A percentile compares a stretch with the other conserved stretches of the same genome.
phyloP scores from a whole-genome alignment of 2,113 vertebrate species.

The Pandion haliaetus region DNA sequence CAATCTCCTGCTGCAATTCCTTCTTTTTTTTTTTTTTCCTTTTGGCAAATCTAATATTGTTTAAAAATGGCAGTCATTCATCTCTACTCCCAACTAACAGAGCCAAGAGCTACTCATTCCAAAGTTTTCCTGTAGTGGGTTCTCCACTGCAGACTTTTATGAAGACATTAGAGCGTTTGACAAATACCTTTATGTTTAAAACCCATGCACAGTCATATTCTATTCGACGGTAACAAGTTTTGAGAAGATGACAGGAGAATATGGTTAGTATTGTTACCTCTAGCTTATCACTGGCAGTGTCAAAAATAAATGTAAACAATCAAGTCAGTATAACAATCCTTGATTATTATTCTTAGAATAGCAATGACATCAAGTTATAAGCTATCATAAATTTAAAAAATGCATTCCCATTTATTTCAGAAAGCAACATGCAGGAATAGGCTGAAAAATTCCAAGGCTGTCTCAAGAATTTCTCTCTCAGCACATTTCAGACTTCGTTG shows the following conservation, averaged over 20 bases:
- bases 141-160: background rate
- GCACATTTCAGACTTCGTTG: background rate
- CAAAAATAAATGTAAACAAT: constrained; percentile 36
- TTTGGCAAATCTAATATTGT: background rate
- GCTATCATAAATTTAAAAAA: background rate
- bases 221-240: background rate
- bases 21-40: background rate
- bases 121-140: background rate
- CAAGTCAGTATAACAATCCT: background rate
- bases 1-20: background rate
- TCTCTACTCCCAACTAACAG: background rate
- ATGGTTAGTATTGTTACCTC: background rate
- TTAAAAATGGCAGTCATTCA: background rate
- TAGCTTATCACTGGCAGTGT: background rate
- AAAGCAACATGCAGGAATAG: background rate
- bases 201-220: background rate
- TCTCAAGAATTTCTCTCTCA: background rate
- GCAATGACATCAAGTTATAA: constrained; percentile 7
- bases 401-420: background rate
- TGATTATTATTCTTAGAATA: constrained; percentile 50
- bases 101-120: background rate
- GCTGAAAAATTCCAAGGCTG: background rate
- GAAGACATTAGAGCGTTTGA: background rate
- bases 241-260: background rate
- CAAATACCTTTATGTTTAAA: background rate